phyloP scores from a whole-genome alignment of 2,888 invertebrate species.

The Apamea anceps region DNA sequence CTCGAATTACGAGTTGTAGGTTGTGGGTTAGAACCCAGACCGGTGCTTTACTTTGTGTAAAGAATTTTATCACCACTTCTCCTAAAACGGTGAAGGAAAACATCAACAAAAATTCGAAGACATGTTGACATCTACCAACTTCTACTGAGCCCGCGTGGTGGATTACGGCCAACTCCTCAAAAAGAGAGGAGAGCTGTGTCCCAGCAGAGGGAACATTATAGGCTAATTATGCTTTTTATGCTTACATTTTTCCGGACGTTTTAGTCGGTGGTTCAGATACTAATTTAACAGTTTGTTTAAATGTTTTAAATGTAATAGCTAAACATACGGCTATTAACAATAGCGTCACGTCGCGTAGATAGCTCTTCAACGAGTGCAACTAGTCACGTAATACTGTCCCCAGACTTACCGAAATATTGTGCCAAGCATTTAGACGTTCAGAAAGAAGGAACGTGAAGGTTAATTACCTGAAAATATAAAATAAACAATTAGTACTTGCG shows the following conservation, averaged over 20 bases:
- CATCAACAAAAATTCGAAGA: too few species aligned
- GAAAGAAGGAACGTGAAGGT: slow-evolving; percentile 88
- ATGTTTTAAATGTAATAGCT: slow-evolving; percentile 19
- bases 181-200: too few species aligned
- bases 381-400: slow-evolving; percentile 82
- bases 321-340: slow-evolving; percentile 30
- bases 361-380: slow-evolving; percentile 71
- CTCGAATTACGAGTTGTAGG: too few species aligned
- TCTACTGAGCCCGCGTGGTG: too few species aligned
- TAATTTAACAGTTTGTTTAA: slow-evolving; percentile 16
- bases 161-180: too few species aligned
- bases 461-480: slow-evolving; percentile 89
- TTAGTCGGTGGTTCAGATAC: neutral
- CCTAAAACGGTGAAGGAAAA: too few species aligned
- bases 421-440: slow-evolving; percentile 85
- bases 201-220: too few species aligned
- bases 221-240: neutral
- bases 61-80: neutral
- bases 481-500: slow-evolving; percentile 79
- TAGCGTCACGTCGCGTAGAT: slow-evolving; percentile 27
- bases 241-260: slow-evolving; percentile 11
- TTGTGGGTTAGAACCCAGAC: neutral
- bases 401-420: slow-evolving; percentile 86
- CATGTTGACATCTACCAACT: too few species aligned
- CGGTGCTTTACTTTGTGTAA: neutral